A percentile compares a stretch with the other conserved stretches of the same genome.
Conservation (phyloP, 2,888 invertebrate species). For the Rhopalosiphum nymphaeae region DNA sequence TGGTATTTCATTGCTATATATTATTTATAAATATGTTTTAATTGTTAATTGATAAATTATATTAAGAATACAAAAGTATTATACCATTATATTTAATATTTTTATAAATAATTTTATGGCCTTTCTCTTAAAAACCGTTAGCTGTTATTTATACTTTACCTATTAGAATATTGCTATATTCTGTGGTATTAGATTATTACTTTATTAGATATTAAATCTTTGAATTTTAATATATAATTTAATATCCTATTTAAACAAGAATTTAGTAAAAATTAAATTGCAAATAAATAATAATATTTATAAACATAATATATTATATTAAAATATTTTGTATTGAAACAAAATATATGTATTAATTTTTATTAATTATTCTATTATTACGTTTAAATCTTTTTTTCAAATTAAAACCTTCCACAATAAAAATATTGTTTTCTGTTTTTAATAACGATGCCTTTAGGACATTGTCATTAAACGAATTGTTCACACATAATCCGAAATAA, state of each 20-base stretch:
- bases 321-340: not conserved
- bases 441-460: not conserved
- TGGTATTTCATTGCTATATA: not conserved
- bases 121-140: not conserved
- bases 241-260: not conserved
- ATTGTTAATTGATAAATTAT: not conserved
- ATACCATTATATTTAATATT: not conserved
- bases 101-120: not conserved
- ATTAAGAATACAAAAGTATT: not conserved
- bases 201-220: not conserved
- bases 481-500: not conserved
- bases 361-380: not conserved
- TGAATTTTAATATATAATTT: not conserved
- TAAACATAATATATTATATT: not conserved
- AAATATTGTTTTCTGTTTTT: not conserved
- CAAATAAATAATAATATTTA: not conserved
- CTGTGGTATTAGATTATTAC: not conserved
- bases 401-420: too few relatives aligned
- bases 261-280: not conserved
- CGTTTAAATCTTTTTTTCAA: not conserved
- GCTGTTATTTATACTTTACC: not conserved
- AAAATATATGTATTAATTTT: not conserved
- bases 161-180: not conserved
- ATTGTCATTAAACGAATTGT: not conserved
- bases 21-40: not conserved